These are phyloP conservation scores for Lepidochrysops patricia DNA, from an alignment of 2,888 invertebrate genomes.

Conservation along the genomic window DNA sequence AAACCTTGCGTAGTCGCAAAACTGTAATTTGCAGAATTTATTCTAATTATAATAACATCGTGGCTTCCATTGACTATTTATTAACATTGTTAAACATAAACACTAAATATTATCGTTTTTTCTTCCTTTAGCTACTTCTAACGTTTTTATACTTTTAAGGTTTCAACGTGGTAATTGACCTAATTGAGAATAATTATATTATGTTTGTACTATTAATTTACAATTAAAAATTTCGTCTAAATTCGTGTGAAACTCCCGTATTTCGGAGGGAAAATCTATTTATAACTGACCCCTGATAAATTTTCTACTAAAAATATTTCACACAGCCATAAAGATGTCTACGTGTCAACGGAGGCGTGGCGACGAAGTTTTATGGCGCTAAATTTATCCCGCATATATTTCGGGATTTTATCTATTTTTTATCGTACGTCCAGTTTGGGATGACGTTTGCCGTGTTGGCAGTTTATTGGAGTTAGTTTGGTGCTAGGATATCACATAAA, in stretches of 20 bases:
- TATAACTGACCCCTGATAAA: slow-evolving; percentile 13
- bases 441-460: neutral
- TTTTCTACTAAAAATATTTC: slow-evolving; percentile 11
- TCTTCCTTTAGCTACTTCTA: no score
- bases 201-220: neutral
- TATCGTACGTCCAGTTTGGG: neutral
- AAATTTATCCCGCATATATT: slow-evolving; percentile 8
- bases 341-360: slow-evolving; percentile 61
- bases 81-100: no score
- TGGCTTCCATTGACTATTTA: no score
- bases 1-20: no score
- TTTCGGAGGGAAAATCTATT: slow-evolving; percentile 3
- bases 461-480: neutral
- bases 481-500: neutral
- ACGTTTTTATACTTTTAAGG: no score
- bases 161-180: no score
- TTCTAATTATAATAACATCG: no score
- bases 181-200: neutral
- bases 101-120: no score
- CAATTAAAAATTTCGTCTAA: no score
- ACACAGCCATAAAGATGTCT: slow-evolving; percentile 48
- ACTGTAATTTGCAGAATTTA: no score
- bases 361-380: slow-evolving; percentile 50
- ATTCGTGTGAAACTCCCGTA: neutral
- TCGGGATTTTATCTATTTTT: slow-evolving; percentile 9